Conservation (phyloP, 2,888 invertebrate genomes). For the Nomada ruficornis region DNA sequence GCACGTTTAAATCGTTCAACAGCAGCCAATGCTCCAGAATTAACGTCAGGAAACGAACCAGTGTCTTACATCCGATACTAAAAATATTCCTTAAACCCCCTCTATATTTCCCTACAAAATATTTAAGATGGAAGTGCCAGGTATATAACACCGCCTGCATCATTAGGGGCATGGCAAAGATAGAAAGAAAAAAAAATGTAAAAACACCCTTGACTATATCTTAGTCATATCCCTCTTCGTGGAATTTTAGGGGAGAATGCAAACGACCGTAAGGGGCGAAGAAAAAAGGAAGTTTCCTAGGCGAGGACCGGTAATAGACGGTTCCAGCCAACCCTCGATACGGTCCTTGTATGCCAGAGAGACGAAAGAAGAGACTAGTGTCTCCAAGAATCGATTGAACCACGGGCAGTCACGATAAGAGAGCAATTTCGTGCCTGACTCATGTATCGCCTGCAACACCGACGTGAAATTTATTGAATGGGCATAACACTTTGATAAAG, state of each 20-base stretch:
- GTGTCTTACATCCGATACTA: neutral
- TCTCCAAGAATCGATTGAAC: slow-evolving; percentile 55
- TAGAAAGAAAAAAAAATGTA: slow-evolving; percentile 42
- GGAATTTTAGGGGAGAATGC: slow-evolving; percentile 71
- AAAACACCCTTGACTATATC: slow-evolving; percentile 48
- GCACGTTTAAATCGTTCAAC: neutral
- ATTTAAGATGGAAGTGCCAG: slow-evolving; percentile 5
- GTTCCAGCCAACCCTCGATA: slow-evolving; percentile 22
- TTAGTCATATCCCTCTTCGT: slow-evolving; percentile 64
- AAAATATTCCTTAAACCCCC: slow-evolving; percentile 26
- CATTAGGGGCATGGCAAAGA: slow-evolving; percentile 43
- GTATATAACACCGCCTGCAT: slow-evolving; percentile 7
- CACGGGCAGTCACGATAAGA: slow-evolving; percentile 64
- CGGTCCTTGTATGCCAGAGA: slow-evolving; percentile 43
- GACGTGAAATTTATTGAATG: slow-evolving; percentile 51
- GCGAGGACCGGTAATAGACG: slow-evolving; percentile 56
- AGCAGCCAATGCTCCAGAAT: neutral
- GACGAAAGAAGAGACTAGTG: slow-evolving; percentile 34
- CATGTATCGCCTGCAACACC: slow-evolving; percentile 57
- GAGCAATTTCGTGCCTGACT: slow-evolving; percentile 68
- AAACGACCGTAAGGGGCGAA: slow-evolving; percentile 60
- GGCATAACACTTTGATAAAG: slow-evolving; percentile 39
- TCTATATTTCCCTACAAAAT: neutral
- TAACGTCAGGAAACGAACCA: neutral
- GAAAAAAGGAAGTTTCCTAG: slow-evolving; percentile 61